These are phyloP conservation scores for Globodera rostochiensis DNA, from an alignment of 1,140 invertebrate species.

Conservation along the genomic window DNA sequence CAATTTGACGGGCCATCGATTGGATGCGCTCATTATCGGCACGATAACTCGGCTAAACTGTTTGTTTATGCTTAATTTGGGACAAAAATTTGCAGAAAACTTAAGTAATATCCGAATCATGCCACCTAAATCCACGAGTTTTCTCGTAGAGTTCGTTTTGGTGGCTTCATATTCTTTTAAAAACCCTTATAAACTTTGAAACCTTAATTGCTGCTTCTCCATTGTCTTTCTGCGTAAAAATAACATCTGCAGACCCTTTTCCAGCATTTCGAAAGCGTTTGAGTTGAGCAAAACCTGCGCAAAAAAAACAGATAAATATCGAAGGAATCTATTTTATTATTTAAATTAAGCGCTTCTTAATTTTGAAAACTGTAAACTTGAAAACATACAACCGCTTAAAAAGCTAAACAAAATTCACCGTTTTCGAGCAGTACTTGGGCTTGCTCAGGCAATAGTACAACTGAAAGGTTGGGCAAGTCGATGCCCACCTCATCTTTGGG, in stretches of 20 bases:
- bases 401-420: slow-evolving; percentile 22
- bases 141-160: background rate
- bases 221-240: background rate
- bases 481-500: slow-evolving; percentile 1
- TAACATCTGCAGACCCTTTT: background rate
- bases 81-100: background rate
- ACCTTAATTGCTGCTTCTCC: background rate
- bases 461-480: slow-evolving; percentile 26
- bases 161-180: background rate
- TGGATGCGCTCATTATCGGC: too few species aligned
- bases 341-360: background rate
- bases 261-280: background rate
- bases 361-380: too few species aligned
- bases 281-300: slow-evolving; percentile 25
- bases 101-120: background rate
- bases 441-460: slow-evolving; percentile 40
- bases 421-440: slow-evolving; percentile 42
- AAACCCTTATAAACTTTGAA: background rate
- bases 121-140: background rate
- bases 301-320: background rate
- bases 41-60: too few species aligned
- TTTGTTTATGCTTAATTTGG: too few species aligned
- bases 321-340: background rate
- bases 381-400: too few species aligned
- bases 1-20: slow-evolving; percentile 12